phyloP scores from a whole-genome alignment of 1,140 invertebrate genomes.

The Heliconius nattereri region DNA sequence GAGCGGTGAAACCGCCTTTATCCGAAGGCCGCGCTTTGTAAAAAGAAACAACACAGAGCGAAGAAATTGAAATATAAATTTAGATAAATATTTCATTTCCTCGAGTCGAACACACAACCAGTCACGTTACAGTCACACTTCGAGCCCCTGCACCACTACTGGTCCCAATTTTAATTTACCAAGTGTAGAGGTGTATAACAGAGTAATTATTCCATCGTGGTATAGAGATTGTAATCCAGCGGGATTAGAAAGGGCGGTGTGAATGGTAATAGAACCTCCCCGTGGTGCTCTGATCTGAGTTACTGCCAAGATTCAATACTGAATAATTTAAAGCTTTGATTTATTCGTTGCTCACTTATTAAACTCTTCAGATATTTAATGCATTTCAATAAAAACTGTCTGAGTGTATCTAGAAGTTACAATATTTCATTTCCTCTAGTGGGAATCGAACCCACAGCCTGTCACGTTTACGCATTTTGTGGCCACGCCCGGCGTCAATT shows the following conservation, averaged over 20 bases:
- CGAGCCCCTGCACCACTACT: too few relatives aligned
- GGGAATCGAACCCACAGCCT: too few relatives aligned
- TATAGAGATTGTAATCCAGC: conserved; percentile 73
- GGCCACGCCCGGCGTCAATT: too few relatives aligned
- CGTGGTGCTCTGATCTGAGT: conserved; percentile 76
- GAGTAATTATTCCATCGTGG: conserved; percentile 77
- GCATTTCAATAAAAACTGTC: conserved; percentile 15
- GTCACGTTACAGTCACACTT: too few relatives aligned
- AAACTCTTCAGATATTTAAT: conserved; percentile 45
- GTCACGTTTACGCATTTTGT: too few relatives aligned
- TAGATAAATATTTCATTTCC: too few relatives aligned
- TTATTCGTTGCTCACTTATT: conserved; percentile 63
- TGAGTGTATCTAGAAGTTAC: not conserved
- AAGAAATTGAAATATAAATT: too few relatives aligned
- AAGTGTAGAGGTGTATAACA: conserved; percentile 66
- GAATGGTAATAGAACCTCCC: conserved; percentile 77
- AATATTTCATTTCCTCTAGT: not conserved
- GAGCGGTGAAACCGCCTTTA: too few relatives aligned
- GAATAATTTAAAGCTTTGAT: conserved; percentile 76
- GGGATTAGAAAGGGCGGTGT: conserved; percentile 77
- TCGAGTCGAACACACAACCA: too few relatives aligned
- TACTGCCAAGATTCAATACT: conserved; percentile 78
- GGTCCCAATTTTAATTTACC: not conserved
- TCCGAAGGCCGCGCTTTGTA: too few relatives aligned
- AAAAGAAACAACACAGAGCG: too few relatives aligned